Evolutionary conservation across 2,113 vertebrate genomes (phyloP).

Genomic region (Tiliqua scincoides): DNA sequence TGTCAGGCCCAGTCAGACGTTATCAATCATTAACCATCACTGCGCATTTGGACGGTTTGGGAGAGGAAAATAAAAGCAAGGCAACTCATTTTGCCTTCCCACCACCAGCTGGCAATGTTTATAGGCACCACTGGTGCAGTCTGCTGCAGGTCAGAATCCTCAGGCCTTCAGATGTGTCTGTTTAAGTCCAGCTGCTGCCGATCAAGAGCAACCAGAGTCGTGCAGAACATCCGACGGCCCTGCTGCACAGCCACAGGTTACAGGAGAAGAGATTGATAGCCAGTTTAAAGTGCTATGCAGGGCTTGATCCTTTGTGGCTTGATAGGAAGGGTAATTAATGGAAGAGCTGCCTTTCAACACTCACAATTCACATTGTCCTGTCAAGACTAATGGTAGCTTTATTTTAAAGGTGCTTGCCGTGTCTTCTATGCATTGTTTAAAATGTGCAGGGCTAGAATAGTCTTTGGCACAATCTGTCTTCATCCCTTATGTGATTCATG

Average conservation of each 20-base stretch:
- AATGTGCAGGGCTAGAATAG: conserved; percentile 19
- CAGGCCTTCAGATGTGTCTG: conserved; percentile 54
- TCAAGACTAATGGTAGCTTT: conserved; percentile 52
- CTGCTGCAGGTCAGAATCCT: conserved; percentile 61
- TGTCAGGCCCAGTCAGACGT: neutral
- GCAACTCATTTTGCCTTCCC: neutral
- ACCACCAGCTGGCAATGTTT: neutral
- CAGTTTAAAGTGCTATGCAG: conserved; percentile 71
- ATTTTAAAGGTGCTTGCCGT: conserved; percentile 52
- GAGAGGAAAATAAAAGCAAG: neutral
- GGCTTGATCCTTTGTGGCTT: conserved; percentile 68
- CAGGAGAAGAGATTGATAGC: conserved; percentile 71
- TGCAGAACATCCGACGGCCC: conserved; percentile 52
- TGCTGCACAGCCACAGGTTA: conserved; percentile 62
- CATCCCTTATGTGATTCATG: neutral
- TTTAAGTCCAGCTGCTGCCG: conserved; percentile 58
- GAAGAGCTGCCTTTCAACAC: conserved; percentile 52
- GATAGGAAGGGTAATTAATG: conserved; percentile 65
- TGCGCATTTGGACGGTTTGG: neutral
- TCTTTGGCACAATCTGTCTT: neutral
- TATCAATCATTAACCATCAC: neutral
- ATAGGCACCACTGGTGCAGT: conserved; percentile 57
- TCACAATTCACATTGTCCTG: conserved; percentile 61
- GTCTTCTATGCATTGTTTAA: neutral
- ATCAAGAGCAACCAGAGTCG: conserved; percentile 65